Conservation (phyloP, 2,888 invertebrate genomes). For the Drosophila helvetica region DNA sequence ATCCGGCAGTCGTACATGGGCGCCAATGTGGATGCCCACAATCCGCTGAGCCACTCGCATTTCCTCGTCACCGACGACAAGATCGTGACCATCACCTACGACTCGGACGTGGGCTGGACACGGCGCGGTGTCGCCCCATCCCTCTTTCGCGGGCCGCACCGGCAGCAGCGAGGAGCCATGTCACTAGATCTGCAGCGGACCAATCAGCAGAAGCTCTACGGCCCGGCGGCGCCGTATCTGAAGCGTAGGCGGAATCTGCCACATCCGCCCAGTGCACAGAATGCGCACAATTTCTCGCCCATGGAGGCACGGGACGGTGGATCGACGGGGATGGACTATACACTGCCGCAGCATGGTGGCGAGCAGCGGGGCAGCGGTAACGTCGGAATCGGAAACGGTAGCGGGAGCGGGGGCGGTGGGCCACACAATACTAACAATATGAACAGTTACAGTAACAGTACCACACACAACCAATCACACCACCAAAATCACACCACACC, state of each 20-base stretch:
- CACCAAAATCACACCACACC: conserved; percentile 22
- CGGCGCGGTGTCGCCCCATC: conserved; percentile 83
- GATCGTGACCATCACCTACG: conserved; percentile 84
- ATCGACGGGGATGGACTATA: conserved; percentile 18
- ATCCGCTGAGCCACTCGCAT: conserved; percentile 84
- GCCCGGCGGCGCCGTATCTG: conserved; percentile 81
- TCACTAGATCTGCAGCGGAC: conserved; percentile 82
- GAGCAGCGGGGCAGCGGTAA: conserved; percentile 24
- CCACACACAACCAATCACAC: conserved; percentile 40
- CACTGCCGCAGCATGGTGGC: conserved; percentile 13
- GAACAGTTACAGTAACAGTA: conserved; percentile 25
- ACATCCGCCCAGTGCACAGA: conserved; percentile 83
- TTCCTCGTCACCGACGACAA: conserved; percentile 84
- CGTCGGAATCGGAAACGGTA: conserved; percentile 10
- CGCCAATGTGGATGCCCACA: conserved; percentile 78
- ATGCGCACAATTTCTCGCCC: conserved; percentile 83
- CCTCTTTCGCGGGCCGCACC: conserved; percentile 79
- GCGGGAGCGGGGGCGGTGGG: conserved; percentile 41
- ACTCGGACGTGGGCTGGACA: conserved; percentile 84
- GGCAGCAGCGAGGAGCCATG: conserved; percentile 61
- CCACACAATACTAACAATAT: conserved; percentile 45
- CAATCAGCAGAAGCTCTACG: conserved; percentile 81
- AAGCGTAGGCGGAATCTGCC: conserved; percentile 82
- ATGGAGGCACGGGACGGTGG: conserved; percentile 63
- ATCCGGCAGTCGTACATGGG: conserved; percentile 83